Base-by-base conservation (phyloP, 2,888 invertebrate genomes). In the Caenorhabditis sp. region DNA sequence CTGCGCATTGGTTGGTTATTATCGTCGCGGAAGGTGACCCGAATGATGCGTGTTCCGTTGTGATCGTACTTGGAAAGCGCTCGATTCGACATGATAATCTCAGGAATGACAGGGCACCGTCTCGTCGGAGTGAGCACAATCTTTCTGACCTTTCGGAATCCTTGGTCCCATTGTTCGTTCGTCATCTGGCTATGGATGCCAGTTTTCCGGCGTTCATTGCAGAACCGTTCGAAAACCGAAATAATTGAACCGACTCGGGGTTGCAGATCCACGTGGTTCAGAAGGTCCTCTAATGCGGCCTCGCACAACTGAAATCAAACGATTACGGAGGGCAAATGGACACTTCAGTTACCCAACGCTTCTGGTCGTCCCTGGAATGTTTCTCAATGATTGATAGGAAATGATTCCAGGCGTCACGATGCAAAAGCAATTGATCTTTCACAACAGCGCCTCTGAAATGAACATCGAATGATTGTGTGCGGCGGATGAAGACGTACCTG, bases 11-110 rank as follows among this genome's bases (percentile, higher is more conserved):
- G 59, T 15, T 52, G 39, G 24, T 53, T 35, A 37, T 78, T 68
- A 35, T 83, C 81, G 43, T 81, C 81, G 4, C 81, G 45, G 5
- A 88, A 87, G 1, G 72, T 50, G 7, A 83, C 78, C 8, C 87
- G 78, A n/a, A 88, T 75, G 32, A 85, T 78, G 20, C 75, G 43
- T 2, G 79, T 81, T n/a, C 75, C 78, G 27, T 86, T 80, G 13
- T 55, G 62, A 45, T 82, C 80, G 26, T 68, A 80, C 22, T 78
- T 50, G 6, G 85, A 59, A 15, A 89, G 52, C 4, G 86, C 86
- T 39, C 89, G 84, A 61, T 89, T 88, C 1, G 81, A 77, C 89
- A 89, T 87, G 26, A 89, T 50, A 50, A 79, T 70, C 50, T 89
- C 89, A 3, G 88, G 88, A 3, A 85, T 76, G 26, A 82, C 61